Conservation (phyloP, 2,797 vertebrate genomes). For the Epinephelus awoara region DNA sequence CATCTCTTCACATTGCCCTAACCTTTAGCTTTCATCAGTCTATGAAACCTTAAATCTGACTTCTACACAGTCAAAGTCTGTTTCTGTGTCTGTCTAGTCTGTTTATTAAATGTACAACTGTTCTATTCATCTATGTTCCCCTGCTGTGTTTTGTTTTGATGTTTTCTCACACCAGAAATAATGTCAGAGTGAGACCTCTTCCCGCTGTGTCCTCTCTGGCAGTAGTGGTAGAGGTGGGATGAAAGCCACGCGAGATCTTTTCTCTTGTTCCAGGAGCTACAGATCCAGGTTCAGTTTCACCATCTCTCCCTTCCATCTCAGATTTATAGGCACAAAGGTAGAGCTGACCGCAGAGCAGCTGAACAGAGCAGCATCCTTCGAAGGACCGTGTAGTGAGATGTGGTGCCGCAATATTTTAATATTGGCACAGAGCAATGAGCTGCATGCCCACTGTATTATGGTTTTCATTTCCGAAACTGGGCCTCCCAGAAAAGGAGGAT, state of each 20-base stretch:
- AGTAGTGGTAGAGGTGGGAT: slow-evolving; percentile 59
- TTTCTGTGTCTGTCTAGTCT: too few species aligned
- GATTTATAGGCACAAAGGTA: neutral
- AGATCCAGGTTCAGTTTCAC: slow-evolving; percentile 70
- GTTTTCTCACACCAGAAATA: slow-evolving; percentile 8
- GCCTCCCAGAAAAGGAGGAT: neutral
- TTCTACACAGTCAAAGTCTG: too few species aligned
- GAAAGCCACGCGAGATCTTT: slow-evolving; percentile 83
- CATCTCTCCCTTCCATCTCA: neutral
- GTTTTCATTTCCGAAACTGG: slow-evolving; percentile 13
- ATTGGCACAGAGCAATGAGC: slow-evolving; percentile 62
- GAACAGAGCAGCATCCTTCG: slow-evolving; percentile 16
- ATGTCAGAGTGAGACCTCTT: slow-evolving; percentile 64
- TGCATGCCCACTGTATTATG: slow-evolving; percentile 40
- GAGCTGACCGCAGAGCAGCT: slow-evolving; percentile 62
- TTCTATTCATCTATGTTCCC: too few species aligned
- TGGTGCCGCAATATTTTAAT: slow-evolving; percentile 77
- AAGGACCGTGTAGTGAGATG: slow-evolving; percentile 41
- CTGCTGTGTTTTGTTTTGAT: neutral
- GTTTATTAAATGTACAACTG: too few species aligned
- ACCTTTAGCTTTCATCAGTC: too few species aligned
- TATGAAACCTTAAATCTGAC: neutral
- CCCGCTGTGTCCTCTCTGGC: slow-evolving; percentile 2
- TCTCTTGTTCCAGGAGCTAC: slow-evolving; percentile 39
- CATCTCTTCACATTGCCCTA: neutral